A percentile compares a stretch with the other conserved stretches of the same genome.
These are phyloP conservation scores for Tuberolachnus salignus DNA, from an alignment of 2,888 invertebrate species.

Conservation along the genomic window DNA sequence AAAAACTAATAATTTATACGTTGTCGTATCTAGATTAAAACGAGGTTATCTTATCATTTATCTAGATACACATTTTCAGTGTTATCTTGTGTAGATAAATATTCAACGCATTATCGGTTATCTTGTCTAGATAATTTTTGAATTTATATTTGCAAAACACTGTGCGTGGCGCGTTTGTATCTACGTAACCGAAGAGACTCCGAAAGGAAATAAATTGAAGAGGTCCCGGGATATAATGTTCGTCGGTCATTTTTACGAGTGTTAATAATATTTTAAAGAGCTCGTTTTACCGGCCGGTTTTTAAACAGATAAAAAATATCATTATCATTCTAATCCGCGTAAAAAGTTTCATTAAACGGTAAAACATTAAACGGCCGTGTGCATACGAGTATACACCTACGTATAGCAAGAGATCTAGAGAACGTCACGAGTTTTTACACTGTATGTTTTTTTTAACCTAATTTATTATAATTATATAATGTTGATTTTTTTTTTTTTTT, in stretches of 20 bases:
- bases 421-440: not conserved
- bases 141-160: too few relatives aligned
- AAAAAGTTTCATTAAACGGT: slow-evolving; percentile 3
- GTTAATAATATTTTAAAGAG: not conserved
- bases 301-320: not conserved
- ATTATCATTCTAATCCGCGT: too few relatives aligned
- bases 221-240: not conserved
- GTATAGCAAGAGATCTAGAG: not conserved
- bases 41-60: too few relatives aligned
- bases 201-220: slow-evolving; percentile 3
- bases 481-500: not conserved
- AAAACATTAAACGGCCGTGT: not conserved
- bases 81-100: too few relatives aligned
- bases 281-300: not conserved
- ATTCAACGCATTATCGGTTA: too few relatives aligned
- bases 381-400: not conserved
- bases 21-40: too few relatives aligned
- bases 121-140: too few relatives aligned
- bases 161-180: too few relatives aligned
- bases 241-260: not conserved
- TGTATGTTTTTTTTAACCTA: slow-evolving; percentile 11
- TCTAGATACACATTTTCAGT: too few relatives aligned
- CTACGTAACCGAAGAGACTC: not conserved
- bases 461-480: slow-evolving; percentile 45
- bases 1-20: too few relatives aligned